A percentile compares a stretch with the other conserved stretches of the same genome.
Conservation (phyloP, 1,140 invertebrate genomes). For the Zaprionus taronus region DNA sequence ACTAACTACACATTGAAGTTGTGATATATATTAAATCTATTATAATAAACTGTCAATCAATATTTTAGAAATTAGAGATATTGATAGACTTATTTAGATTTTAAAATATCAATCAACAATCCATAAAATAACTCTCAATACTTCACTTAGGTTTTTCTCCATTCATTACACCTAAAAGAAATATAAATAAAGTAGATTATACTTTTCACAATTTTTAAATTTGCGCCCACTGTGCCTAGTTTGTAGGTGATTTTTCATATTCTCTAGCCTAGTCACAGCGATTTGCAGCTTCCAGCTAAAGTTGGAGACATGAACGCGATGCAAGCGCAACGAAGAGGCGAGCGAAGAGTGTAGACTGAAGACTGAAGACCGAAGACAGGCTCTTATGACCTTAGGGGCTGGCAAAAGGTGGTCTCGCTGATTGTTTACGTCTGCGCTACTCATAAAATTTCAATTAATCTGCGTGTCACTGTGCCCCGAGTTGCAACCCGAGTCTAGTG, state of each 20-base stretch:
- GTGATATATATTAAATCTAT: not conserved
- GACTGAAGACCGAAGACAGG: slow-evolving; percentile 45
- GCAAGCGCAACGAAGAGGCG: not conserved
- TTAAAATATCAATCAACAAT: not conserved
- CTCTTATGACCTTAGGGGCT: slow-evolving; percentile 79
- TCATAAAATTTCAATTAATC: slow-evolving; percentile 84
- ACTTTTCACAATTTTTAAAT: not conserved
- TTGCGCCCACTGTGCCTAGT: slow-evolving; percentile 55
- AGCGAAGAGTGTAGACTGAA: slow-evolving; percentile 28
- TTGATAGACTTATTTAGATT: not conserved
- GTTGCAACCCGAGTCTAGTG: slow-evolving; percentile 4
- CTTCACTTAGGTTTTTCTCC: not conserved
- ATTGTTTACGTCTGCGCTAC: slow-evolving; percentile 82
- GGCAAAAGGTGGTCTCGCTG: slow-evolving; percentile 81
- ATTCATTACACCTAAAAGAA: too few species aligned
- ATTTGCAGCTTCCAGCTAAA: slow-evolving; percentile 46
- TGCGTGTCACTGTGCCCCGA: slow-evolving; percentile 66
- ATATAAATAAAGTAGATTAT: too few species aligned
- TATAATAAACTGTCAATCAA: not conserved
- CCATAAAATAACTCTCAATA: not conserved
- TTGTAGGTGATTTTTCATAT: slow-evolving; percentile 63
- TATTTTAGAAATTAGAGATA: not conserved
- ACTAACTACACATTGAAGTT: not conserved
- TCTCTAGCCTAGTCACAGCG: slow-evolving; percentile 49
- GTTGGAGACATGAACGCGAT: slow-evolving; percentile 12